Evolutionary conservation across 2,113 vertebrate genomes (phyloP).

Genomic region (Puma concolor): DNA sequence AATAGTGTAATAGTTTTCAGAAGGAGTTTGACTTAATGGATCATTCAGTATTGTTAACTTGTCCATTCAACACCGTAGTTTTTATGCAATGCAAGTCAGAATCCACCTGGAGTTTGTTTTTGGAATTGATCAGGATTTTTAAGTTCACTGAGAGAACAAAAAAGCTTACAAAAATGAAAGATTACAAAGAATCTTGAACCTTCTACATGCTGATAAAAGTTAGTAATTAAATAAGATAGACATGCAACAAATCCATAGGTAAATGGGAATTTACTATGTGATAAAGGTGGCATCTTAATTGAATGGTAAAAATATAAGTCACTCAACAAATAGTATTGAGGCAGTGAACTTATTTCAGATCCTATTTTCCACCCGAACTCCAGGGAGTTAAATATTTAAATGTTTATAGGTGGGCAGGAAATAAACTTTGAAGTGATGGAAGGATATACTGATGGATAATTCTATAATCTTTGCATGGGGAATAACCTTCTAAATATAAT

Average conservation of each 20-base stretch:
- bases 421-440: neutral
- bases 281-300: neutral
- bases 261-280: neutral
- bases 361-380: neutral
- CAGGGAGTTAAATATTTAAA: neutral
- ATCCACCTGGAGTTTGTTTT: neutral
- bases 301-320: neutral
- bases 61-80: neutral
- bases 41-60: slow-evolving; percentile 14
- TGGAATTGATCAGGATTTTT: neutral
- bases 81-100: neutral
- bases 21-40: neutral
- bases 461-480: neutral
- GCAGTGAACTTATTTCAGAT: neutral
- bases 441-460: neutral
- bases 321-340: neutral
- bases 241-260: neutral
- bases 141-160: neutral
- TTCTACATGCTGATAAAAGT: neutral
- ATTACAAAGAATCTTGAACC: neutral
- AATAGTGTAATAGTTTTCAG: neutral
- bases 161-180: neutral
- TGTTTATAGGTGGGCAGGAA: neutral
- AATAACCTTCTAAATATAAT: slow-evolving; percentile 22
- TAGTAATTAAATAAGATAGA: slow-evolving; percentile 13